Percentiles rank a stretch among this genome's conserved stretches.
Conservation (phyloP, 2,113 vertebrate species). For the Albula glossodonta region DNA sequence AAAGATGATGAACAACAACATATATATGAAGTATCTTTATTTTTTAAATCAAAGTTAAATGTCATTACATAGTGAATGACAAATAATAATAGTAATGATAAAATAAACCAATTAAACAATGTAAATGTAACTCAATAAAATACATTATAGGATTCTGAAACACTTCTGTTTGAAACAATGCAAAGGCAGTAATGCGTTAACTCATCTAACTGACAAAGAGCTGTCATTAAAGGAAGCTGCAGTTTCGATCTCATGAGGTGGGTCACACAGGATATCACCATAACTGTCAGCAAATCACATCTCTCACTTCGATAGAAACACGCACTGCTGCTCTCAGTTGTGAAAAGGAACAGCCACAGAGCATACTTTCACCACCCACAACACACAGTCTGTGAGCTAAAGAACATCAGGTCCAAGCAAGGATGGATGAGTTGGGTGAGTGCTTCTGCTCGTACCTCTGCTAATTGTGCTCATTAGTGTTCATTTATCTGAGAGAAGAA, state of each 20-base stretch:
- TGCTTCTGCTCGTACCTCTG: background rate
- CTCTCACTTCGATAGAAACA: background rate
- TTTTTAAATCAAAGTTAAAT: background rate
- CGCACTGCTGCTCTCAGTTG: background rate
- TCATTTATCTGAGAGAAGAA: background rate
- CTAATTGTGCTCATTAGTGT: background rate
- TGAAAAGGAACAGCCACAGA: background rate
- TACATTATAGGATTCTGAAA: background rate
- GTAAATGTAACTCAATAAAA: background rate
- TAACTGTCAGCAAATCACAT: slow-evolving; percentile 17
- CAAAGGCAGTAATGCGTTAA: background rate
- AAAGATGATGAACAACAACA: background rate
- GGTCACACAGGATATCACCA: background rate
- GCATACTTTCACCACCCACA: background rate
- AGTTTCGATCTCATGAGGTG: slow-evolving; percentile 9
- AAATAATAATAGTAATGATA: background rate
- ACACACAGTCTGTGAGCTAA: background rate
- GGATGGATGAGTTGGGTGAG: slow-evolving; percentile 54
- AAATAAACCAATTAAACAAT: background rate
- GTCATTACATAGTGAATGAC: background rate
- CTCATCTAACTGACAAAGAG: background rate
- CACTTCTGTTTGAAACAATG: too few relatives aligned
- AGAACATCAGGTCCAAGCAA: background rate
- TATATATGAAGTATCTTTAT: background rate
- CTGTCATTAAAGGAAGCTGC: slow-evolving; percentile 11